Evolutionary conservation across 2,113 vertebrate species (phyloP), one percentile per base, ranked within the genome.

Genomic region (Gallinago paraguaiae): DNA sequence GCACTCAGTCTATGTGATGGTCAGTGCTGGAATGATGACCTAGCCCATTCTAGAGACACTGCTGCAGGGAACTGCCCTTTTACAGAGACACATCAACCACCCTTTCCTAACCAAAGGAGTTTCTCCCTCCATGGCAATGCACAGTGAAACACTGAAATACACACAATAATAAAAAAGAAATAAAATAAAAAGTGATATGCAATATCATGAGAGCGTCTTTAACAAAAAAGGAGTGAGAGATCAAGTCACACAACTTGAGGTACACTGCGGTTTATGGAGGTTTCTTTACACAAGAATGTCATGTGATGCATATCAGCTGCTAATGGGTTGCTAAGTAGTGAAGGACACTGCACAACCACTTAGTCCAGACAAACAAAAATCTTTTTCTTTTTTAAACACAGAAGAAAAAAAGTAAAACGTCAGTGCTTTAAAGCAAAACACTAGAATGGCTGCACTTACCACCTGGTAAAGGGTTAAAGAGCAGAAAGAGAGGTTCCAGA

Each of bases 391-490:
- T 50, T 46, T 79, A 25, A 65, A 95, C 70, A 95, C 78, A 89
- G 20, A 56, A 71, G 67, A 61, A 59, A 61, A 96, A 72, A 35
- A 82, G 79, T 35, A 61, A 95, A 95, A 95, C 57, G 76, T 65
- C 80, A 90, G 51, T 53, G 80, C 59, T 90, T 70, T 57, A 78
- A 91, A 92, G 85, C 59, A 92, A 97, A 95, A 95, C 90, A 90
- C 84, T 33, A 91, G 78, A 95, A 94, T 35, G 82, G 92, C 95
- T 95, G 88, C 97, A 98, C 98, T 98, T 98, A 98, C 98, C 98
- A 98, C 98, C 98, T 98, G 97, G 96, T 75, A 97, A 96, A 96
- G 94, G 93, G 79, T 96, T 95, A 97, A 96, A 98, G 96, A 97
- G 96, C 97, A 97, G 97, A 96, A 93, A 97, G 97, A 91, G 96